phyloP scores from a whole-genome alignment of 2,888 invertebrate species.

The Eristalis arbustorum region DNA sequence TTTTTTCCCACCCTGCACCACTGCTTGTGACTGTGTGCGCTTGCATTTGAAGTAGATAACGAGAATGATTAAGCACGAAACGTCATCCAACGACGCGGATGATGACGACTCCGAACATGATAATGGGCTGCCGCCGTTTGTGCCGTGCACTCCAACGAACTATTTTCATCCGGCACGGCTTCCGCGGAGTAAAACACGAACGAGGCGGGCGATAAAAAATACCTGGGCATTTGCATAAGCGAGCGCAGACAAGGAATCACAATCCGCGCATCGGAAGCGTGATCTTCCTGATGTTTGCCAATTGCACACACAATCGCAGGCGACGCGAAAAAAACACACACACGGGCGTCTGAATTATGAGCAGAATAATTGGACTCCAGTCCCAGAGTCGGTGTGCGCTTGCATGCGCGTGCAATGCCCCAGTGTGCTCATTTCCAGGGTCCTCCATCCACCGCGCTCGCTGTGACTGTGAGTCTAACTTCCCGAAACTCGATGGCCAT shows the following conservation, averaged over 20 bases:
- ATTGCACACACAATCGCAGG: slow-evolving; percentile 21
- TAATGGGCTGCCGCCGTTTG: slow-evolving; percentile 15
- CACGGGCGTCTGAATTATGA: slow-evolving; percentile 36
- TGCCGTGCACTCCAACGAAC: slow-evolving; percentile 1
- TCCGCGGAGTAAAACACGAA: neutral
- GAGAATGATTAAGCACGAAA: slow-evolving; percentile 60
- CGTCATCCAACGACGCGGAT: slow-evolving; percentile 51
- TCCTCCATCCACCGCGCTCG: neutral
- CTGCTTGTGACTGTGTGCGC: neutral
- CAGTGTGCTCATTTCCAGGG: slow-evolving; percentile 53
- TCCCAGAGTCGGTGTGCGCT: slow-evolving; percentile 23
- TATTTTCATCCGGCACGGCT: neutral
- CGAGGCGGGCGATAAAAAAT: neutral
- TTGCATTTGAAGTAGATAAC: slow-evolving; percentile 35
- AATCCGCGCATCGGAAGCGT: slow-evolving; percentile 29
- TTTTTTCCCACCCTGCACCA: neutral
- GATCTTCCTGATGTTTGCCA: slow-evolving; percentile 54
- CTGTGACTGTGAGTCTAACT: neutral
- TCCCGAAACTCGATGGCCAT: slow-evolving; percentile 48
- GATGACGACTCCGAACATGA: slow-evolving; percentile 16
- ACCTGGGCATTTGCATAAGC: neutral
- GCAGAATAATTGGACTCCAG: slow-evolving; percentile 55
- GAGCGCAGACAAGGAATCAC: neutral
- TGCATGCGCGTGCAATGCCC: neutral
- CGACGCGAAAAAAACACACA: neutral